These are phyloP conservation scores for Drosophila melanica DNA, from an alignment of 1,140 invertebrate genomes.

Conservation along the genomic window DNA sequence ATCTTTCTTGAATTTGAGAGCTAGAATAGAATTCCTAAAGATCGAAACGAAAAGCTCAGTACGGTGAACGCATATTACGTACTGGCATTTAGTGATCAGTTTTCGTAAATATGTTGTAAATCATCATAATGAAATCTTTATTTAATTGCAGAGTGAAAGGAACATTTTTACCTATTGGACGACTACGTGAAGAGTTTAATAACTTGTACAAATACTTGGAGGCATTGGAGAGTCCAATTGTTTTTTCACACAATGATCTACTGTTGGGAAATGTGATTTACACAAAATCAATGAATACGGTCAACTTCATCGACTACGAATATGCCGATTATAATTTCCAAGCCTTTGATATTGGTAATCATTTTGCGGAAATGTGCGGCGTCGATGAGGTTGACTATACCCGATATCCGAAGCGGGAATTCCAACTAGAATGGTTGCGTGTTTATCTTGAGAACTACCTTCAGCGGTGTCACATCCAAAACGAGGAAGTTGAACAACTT, in stretches of 20 bases:
- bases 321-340: slow-evolving; percentile 97
- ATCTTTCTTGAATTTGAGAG: too few relatives aligned
- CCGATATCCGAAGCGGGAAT: slow-evolving; percentile 91
- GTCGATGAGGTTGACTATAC: slow-evolving; percentile 90
- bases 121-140: neutral
- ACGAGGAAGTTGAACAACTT: slow-evolving; percentile 88
- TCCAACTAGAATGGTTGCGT: slow-evolving; percentile 93
- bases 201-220: slow-evolving; percentile 88
- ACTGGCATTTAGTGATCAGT: too few relatives aligned
- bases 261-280: slow-evolving; percentile 97
- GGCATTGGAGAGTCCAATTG: slow-evolving; percentile 90
- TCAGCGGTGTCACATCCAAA: slow-evolving; percentile 83
- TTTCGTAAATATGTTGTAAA: too few relatives aligned
- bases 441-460: slow-evolving; percentile 89
- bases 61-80: too few relatives aligned
- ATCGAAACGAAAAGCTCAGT: too few relatives aligned
- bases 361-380: slow-evolving; percentile 99
- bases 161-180: slow-evolving; percentile 87
- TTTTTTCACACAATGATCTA: slow-evolving; percentile 99
- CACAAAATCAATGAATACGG: slow-evolving; percentile 88
- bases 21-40: too few relatives aligned
- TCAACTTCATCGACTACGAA: slow-evolving; percentile 99
- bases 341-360: slow-evolving; percentile 98
- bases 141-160: slow-evolving; percentile 87
- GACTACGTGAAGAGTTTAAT: slow-evolving; percentile 89